Evolutionary conservation across 2,888 invertebrate species (phyloP), one percentile per base, ranked within the genome.

Genomic region (Ophioninae sp.): DNA sequence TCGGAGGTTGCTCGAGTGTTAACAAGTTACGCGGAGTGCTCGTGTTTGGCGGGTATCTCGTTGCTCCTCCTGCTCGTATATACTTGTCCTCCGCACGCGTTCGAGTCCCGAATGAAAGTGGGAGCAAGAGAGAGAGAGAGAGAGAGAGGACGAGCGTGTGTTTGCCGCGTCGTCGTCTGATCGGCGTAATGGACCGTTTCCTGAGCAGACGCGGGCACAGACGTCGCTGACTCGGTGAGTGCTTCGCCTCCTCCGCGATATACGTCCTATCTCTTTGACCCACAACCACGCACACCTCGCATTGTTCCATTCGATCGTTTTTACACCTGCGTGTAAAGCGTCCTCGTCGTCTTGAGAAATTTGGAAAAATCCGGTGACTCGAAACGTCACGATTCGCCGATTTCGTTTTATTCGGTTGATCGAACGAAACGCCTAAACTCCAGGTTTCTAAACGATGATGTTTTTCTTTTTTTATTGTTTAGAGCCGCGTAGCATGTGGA

Each of bases 151-250:
- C 65, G 72, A 67, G 61, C 50, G 79, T 86, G 88, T 77, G 77
- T 83, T 83, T 86, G 83, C 83, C 81, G 81, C 74, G 77, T 61
- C 77, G 83, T 83, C 80, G 85, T 75, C 87, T 89, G 89, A 89
- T 91, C 87, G 86, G 85, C 88, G 87, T 91, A 91, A 91, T 90
- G 90, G 90, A 90, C 89, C 87, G 90, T 90, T 91, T 91, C 91
- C 91, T 91, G 91, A 87, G 88, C 87, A 89, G 89, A 88, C 88
- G 85, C 82, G 85, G 83, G 82, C 76, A 84, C 84, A 84, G 84
- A 84, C 84, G 79, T 84, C 84, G 82, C 84, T 84, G 84, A 84
- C 84, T 84, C 84, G 84, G 81, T 76, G 82, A 84, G 76, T 84
- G 82, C 82, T 73, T 72, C 59, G 65, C 62, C 73, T 56, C 78